These are phyloP conservation scores for Lichenostomus cassidix DNA, from an alignment of 2,113 vertebrate species.

Conservation along the genomic window DNA sequence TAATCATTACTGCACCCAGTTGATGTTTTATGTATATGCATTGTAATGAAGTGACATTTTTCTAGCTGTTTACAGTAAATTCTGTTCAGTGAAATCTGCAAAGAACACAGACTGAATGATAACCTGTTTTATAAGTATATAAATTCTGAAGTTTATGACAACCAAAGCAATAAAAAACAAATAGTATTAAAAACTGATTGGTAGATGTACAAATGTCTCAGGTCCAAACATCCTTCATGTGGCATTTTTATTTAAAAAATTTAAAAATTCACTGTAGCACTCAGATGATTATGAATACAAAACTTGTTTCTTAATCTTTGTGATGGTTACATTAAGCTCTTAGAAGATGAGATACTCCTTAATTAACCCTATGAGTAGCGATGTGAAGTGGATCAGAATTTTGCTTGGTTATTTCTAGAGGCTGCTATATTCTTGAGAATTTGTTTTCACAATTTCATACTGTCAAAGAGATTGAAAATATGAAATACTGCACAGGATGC, in stretches of 20 bases:
- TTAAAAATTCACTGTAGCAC: fast-evolving
- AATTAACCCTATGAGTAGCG: background rate
- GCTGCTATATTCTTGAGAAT: background rate
- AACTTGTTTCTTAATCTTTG: background rate
- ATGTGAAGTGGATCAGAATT: background rate
- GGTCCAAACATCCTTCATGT: background rate
- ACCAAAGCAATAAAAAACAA: background rate
- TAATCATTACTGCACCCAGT: background rate
- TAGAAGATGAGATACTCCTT: background rate
- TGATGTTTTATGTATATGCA: background rate
- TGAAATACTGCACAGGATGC: background rate
- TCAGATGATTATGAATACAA: background rate
- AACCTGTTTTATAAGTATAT: background rate
- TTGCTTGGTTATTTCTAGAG: background rate
- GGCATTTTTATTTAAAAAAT: background rate
- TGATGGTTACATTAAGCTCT: background rate
- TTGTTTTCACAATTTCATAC: background rate
- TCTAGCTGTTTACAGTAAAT: background rate
- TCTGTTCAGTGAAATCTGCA: background rate
- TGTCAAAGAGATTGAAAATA: background rate
- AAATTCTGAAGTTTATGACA: background rate
- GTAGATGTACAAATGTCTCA: background rate
- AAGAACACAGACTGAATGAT: background rate
- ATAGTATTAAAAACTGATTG: background rate
- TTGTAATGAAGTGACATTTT: background rate